Base-by-base conservation (phyloP, 2,797 vertebrate species). In the Schizothorax lantsangensis region DNA sequence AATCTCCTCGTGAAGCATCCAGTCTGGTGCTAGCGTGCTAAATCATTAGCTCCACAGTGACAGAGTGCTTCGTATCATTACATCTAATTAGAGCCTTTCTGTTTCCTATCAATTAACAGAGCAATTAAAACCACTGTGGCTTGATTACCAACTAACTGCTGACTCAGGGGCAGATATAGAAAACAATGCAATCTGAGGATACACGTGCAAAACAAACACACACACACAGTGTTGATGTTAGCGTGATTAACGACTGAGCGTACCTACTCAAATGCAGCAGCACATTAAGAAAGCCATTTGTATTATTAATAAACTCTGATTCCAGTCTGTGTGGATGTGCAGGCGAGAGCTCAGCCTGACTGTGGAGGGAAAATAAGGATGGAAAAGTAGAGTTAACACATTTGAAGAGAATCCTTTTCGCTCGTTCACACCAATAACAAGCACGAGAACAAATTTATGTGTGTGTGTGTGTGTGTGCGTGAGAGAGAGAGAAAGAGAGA, bases 71-170 rank as follows among this genome's bases (percentile, higher is more conserved):
- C 96, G 95, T 95, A 96, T 98, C 96, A 97, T 97, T 97, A 96
- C 96, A 95, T 93, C 96, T 97, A 96, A 97, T 97, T 97, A 97
- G 97, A 95, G 95, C 95, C 95, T 96, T 96, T 97, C 97, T 97
- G 97, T 97, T 96, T 97, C 95, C 96, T 96, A 95, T 96, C 97
- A 97, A 97, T 98, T 98, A 97, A 96, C 96, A 96, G 94, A 95
- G 96, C 96, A 96, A 97, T 97, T 97, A 96, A 97, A 97, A 96
- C 93, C 95, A 94, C 93, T 94, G 88, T 88, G 93, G 95, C 94
- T 90, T 95, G 92, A 96, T 95, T 95, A 95, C 92, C 93, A 89
- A 89, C 93, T 95, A 92, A 94, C 91, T 95, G 94, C 92, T 94
- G 92, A 93, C 94, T 94, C 92, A 92, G 91, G 88, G 93, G 91